Conservation (phyloP, 2,113 vertebrate genomes). For the Labeo rohita region DNA sequence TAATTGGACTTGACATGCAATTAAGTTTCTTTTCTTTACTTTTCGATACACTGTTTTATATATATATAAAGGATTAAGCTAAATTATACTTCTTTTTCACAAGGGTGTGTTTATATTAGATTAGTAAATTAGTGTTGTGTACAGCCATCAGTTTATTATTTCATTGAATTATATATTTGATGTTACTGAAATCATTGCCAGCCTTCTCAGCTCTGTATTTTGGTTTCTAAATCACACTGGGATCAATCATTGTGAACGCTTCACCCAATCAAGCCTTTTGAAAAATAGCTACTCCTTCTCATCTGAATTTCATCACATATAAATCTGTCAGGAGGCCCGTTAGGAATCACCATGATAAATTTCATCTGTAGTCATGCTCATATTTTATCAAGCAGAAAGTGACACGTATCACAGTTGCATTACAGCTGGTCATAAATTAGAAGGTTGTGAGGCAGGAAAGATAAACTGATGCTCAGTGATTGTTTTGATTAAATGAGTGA, state of each 20-base stretch:
- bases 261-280: not conserved
- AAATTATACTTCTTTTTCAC: not conserved
- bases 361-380: not conserved
- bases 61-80: too few relatives aligned
- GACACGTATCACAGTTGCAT: conserved; percentile 1
- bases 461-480: not conserved
- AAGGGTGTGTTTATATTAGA: not conserved
- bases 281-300: not conserved
- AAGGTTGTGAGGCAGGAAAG: not conserved
- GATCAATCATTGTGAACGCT: not conserved
- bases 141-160: not conserved
- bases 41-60: too few relatives aligned
- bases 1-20: too few relatives aligned
- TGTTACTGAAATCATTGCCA: not conserved
- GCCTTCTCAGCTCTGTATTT: not conserved
- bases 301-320: not conserved
- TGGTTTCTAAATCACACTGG: not conserved
- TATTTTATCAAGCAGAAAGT: conserved; percentile 8
- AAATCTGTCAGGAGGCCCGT: not conserved
- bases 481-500: conserved; percentile 7
- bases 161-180: not conserved
- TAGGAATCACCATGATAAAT: conserved; percentile 30
- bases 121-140: not conserved
- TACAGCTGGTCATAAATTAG: conserved; percentile 22
- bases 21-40: too few relatives aligned